Base-by-base conservation (phyloP, 2,888 invertebrate genomes). In the Stictocephala bisonia region DNA sequence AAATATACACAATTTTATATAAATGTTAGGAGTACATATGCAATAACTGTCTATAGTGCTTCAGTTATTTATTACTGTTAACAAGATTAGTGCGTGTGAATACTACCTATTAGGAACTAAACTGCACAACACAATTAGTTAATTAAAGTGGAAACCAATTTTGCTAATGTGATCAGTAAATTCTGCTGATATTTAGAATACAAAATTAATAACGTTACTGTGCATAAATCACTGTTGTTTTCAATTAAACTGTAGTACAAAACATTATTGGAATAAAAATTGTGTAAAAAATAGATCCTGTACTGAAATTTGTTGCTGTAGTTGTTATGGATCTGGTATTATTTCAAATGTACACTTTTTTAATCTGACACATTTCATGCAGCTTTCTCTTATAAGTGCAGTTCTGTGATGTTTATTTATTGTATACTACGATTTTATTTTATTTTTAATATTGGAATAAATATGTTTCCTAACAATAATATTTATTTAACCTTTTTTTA, bases 1-100 rank as follows among this genome's bases (percentile, higher is more conserved):
- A 72, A 53, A 67, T 72, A 72, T 72, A 72, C 51, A 72, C 53
- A 66, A 41, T 66, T 66, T 66, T 72, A 72, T 72, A 72, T 72
- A 72, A 66, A 72, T 72, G 66, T 71, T 72, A 72, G 64, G 66
- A 66, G 53, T 70, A 70, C 56, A 70, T 70, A 70, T 70, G 64
- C 64, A 64, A 64, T 64, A 64, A 64, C 64, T 64, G 64, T 64
- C 41, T 64, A 60, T 44, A 64, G 64, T 15, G 44, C 44, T 64
- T 64, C 15, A 26, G 64, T 64, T 64, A 64, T 64, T 64, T 64
- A 44, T 64, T 44, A 64, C 26, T 18, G 40, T 35, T 40, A 60
- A n/a, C n/a, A 24, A 60, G 40, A n/a, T 40, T 24, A 20, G 18
- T 64, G 44, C 44, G 24, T 24, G 64, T 44, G 64, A 40, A 58